phyloP scores from a whole-genome alignment of 2,888 invertebrate genomes.

The Latheticus oryzae region DNA sequence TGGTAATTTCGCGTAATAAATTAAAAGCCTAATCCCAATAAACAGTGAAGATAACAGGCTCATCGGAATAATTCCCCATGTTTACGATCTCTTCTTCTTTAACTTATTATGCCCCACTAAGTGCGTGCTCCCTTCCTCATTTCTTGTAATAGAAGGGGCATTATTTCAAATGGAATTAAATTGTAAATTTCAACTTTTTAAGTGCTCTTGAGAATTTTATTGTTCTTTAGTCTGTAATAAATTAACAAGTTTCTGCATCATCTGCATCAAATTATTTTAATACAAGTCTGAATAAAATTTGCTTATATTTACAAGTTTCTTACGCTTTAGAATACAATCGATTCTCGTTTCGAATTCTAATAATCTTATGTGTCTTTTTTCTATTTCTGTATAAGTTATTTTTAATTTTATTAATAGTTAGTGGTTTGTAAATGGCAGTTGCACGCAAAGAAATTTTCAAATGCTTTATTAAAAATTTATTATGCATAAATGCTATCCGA shows the following conservation, averaged over 20 bases:
- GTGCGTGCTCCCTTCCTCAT: constrained; percentile 41
- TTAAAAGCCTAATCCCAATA: constrained; percentile 55
- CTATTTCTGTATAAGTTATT: no score
- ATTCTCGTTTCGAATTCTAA: no score
- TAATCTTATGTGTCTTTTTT: no score
- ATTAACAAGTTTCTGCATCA: constrained; percentile 35
- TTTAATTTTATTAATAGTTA: no score
- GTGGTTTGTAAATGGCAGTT: no score
- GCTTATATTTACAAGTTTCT: no score
- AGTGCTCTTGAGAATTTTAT: constrained; percentile 57
- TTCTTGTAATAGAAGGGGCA: constrained; percentile 44
- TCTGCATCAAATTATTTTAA: no score
- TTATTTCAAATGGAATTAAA: constrained; percentile 59
- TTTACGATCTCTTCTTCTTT: constrained; percentile 49
- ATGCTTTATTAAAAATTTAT: no score
- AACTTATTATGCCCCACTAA: constrained; percentile 47
- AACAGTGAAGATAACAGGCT: constrained; percentile 55
- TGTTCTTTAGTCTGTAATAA: constrained; percentile 40
- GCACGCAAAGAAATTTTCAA: no score
- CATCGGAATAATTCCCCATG: constrained; percentile 56
- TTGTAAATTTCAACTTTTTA: constrained; percentile 60
- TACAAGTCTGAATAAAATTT: no score
- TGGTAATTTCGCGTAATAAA: constrained; percentile 48
- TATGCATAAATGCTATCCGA: no score
- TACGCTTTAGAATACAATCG: no score